Conservation (phyloP, 2,888 invertebrate species). For the Nomada hirtipes region DNA sequence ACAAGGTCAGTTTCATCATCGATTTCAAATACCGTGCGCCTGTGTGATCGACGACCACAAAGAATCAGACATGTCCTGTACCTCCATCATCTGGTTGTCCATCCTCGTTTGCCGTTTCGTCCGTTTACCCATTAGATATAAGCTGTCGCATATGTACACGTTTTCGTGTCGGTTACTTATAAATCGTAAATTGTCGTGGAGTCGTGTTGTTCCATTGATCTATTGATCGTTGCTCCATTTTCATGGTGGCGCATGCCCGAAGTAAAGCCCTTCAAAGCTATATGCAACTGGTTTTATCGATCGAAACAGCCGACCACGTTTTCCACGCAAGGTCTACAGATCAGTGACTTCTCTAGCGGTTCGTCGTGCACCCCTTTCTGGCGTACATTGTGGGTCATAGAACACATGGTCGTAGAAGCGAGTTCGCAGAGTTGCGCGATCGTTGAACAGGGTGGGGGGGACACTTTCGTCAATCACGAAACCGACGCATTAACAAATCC, state of each 20-base stretch:
- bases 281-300: constrained; percentile 69
- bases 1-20: constrained; percentile 85
- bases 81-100: not conserved
- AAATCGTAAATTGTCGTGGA: no score
- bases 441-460: not conserved
- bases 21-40: constrained; percentile 23
- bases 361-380: constrained; percentile 5
- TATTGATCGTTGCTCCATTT: not conserved
- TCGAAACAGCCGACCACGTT: constrained; percentile 28
- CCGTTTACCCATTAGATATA: no score
- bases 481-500: not conserved
- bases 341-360: constrained; percentile 53
- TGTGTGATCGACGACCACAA: not conserved
- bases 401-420: constrained; percentile 19
- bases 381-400: constrained; percentile 24
- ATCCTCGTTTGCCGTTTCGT: not conserved
- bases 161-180: no score
- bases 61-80: not conserved
- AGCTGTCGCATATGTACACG: no score
- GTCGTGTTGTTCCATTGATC: not conserved
- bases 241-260: not conserved
- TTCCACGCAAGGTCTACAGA: constrained; percentile 61
- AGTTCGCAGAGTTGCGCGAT: not conserved
- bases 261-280: not conserved
- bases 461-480: no score